A percentile compares a stretch with the other conserved stretches of the same genome.
Evolutionary conservation across 2,113 vertebrate genomes (phyloP).

Genomic region (Tilapia sparmanii): DNA sequence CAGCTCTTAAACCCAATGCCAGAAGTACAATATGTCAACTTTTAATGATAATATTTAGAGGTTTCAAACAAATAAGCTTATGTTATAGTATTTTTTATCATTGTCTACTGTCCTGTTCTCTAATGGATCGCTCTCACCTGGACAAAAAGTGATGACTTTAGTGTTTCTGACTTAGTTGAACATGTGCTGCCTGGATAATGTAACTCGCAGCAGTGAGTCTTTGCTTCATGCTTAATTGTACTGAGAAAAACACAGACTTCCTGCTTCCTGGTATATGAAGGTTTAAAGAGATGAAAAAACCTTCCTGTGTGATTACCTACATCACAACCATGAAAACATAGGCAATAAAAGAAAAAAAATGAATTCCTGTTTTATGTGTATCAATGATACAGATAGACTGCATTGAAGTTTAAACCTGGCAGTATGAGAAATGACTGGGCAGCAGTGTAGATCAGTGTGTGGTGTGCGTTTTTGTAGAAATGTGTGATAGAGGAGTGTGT

Average conservation of each 20-base stretch:
- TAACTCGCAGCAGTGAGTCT: rapidly evolving
- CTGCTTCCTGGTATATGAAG: background rate
- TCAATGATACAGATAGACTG: background rate
- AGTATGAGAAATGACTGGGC: background rate
- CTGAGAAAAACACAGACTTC: background rate
- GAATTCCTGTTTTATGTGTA: background rate
- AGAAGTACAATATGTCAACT: rapidly evolving
- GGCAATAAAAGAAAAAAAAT: background rate
- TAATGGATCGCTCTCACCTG: background rate
- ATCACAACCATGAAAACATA: background rate
- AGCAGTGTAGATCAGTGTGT: background rate
- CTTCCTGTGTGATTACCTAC: background rate
- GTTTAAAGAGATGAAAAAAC: background rate
- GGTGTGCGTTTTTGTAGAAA: background rate
- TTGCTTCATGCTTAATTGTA: background rate
- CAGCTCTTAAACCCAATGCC: background rate
- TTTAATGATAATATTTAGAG: background rate
- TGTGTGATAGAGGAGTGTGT: background rate
- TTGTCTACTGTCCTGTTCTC: background rate
- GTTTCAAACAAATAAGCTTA: background rate
- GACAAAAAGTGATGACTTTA: background rate
- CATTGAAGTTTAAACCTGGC: background rate
- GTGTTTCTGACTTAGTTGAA: background rate
- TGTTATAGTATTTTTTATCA: background rate
- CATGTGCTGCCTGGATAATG: rapidly evolving